phyloP scores from a whole-genome alignment of 2,888 invertebrate genomes.

The Eristalis arbustorum region DNA sequence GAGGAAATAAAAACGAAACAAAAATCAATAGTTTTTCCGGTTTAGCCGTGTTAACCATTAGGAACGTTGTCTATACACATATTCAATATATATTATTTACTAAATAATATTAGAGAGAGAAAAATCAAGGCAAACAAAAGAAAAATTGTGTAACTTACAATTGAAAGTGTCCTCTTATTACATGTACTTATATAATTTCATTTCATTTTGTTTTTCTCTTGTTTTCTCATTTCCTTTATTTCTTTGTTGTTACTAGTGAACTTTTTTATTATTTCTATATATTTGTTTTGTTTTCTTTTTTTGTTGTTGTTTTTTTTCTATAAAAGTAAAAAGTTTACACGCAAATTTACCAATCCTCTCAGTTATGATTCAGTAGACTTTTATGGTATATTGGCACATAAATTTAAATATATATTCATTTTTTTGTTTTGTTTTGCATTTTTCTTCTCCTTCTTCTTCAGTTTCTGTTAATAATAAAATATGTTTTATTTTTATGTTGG shows the following conservation, averaged over 20 bases:
- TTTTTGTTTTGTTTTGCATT: conserved; percentile 1
- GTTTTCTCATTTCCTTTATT: conserved; percentile 38
- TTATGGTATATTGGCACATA: conserved; percentile 66
- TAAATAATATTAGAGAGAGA: neutral
- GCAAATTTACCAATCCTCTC: conserved; percentile 56
- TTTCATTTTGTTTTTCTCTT: conserved; percentile 3
- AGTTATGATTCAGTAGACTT: conserved; percentile 52
- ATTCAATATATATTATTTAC: conserved; percentile 16
- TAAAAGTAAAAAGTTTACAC: conserved; percentile 68
- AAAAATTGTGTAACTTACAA: neutral
- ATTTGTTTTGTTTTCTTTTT: conserved; percentile 16
- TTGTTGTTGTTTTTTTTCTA: conserved; percentile 46
- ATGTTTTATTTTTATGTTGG: conserved; percentile 23
- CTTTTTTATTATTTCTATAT: conserved; percentile 45
- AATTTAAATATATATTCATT: conserved; percentile 1
- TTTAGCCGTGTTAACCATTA: conserved; percentile 34
- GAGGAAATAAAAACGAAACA: too few relatives aligned
- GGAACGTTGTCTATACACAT: conserved; percentile 52
- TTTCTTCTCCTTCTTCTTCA: neutral
- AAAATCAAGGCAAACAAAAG: neutral
- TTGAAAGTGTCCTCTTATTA: neutral
- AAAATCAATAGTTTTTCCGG: neutral
- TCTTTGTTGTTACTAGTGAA: conserved; percentile 54
- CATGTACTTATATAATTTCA: conserved; percentile 39
- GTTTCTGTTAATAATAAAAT: conserved; percentile 39